A percentile compares a stretch with the other conserved stretches of the same genome.
Conservation (phyloP, 2,113 vertebrate genomes). For the Plecotus auritus region DNA sequence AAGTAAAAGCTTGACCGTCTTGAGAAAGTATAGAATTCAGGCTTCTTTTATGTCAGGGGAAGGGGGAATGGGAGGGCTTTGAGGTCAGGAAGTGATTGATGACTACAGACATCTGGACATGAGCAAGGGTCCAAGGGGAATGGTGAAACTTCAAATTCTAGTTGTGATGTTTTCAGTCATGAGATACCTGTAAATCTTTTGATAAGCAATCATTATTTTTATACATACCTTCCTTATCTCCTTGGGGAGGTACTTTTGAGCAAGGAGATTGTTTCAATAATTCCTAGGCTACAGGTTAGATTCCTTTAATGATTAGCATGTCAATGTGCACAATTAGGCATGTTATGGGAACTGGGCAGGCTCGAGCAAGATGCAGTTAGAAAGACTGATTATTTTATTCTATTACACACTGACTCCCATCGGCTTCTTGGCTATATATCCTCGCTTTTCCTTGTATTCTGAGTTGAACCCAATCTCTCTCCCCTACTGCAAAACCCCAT, state of each 20-base stretch:
- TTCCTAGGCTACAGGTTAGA: background rate
- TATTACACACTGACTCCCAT: background rate
- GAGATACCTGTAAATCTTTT: background rate
- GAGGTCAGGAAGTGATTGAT: background rate
- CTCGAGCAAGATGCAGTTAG: background rate
- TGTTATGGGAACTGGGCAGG: background rate
- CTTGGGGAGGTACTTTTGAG: background rate
- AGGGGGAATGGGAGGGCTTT: background rate
- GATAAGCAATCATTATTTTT: background rate
- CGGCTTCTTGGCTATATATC: background rate
- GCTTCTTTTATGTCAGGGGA: background rate
- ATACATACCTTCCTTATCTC: background rate
- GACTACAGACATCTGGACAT: background rate
- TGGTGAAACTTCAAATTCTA: background rate
- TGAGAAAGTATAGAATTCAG: background rate
- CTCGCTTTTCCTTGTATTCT: background rate
- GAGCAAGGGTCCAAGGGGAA: background rate
- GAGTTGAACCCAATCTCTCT: background rate
- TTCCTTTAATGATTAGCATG: background rate
- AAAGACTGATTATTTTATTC: background rate
- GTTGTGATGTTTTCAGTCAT: background rate
- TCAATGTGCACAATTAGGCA: background rate
- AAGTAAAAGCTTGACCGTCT: background rate
- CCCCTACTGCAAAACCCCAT: background rate
- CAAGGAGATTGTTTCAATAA: background rate